phyloP scores from a whole-genome alignment of 2,797 vertebrate genomes.

The Takifugu ocellatus region DNA sequence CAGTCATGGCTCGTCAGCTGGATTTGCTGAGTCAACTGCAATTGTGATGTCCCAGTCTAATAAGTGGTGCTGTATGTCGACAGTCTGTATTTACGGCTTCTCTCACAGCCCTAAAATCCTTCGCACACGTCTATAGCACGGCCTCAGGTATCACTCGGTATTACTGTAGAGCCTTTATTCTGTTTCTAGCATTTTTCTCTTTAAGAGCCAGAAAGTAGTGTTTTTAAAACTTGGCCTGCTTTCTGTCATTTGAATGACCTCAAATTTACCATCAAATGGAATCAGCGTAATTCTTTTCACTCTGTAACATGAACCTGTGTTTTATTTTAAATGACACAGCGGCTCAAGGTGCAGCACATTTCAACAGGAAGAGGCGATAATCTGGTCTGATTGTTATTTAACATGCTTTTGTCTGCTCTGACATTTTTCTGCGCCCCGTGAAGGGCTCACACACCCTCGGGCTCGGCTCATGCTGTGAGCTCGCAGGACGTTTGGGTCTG shows the following conservation, averaged over 20 bases:
- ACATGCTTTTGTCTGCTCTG: conserved; percentile 57
- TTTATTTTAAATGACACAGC: conserved; percentile 44
- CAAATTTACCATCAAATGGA: neutral
- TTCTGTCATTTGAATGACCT: conserved; percentile 1
- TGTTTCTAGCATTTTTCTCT: too few relatives aligned
- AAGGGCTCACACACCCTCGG: conserved; percentile 24
- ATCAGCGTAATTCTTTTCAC: conserved; percentile 23
- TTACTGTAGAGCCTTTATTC: conserved; percentile 10
- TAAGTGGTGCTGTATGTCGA: conserved; percentile 51
- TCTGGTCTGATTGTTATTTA: conserved; percentile 41
- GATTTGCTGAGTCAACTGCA: conserved; percentile 41
- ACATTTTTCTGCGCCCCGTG: conserved; percentile 42
- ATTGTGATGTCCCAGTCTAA: conserved; percentile 42
- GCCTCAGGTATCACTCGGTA: conserved; percentile 7
- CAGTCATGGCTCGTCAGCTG: conserved; percentile 46
- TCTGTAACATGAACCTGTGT: conserved; percentile 21
- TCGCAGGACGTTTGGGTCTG: conserved; percentile 12
- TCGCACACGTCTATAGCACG: conserved; percentile 10
- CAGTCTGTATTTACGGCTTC: conserved; percentile 37
- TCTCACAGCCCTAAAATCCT: conserved; percentile 16
- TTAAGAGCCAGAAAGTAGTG: neutral
- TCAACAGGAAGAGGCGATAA: conserved; percentile 60
- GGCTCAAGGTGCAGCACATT: conserved; percentile 22
- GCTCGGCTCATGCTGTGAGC: conserved; percentile 32
- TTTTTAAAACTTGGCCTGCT: conserved; percentile 1